Evolutionary conservation across 2,797 vertebrate species (phyloP), one percentile per base, ranked within the genome.

Genomic region (Acipenser transmontanus): DNA sequence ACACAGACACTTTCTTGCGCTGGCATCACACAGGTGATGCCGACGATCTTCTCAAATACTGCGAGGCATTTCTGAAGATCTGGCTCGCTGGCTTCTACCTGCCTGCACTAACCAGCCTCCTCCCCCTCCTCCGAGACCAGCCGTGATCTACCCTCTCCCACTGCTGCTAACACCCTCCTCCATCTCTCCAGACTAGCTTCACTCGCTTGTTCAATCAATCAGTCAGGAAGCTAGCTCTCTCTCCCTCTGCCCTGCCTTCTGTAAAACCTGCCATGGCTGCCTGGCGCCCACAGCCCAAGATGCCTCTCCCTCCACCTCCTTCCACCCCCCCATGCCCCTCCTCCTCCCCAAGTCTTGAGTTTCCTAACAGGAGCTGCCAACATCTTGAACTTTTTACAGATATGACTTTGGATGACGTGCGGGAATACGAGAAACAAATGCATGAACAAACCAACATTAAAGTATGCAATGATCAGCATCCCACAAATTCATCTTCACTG

Each of bases 371-470:
- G 83, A 85, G 77, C 88, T 86, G 82, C 82, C 89, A 86, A 88
- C 84, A 67, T 91, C 83, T 94, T 89, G 87, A 87, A 81, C 92
- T 89, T 91, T 91, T 95, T 98, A 84, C 95, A 99, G 96, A 96
- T 97, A 98, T 98, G 96, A 91, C 91, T 89, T 92, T 96, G 92
- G 96, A 97, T 84, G 96, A 99, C 86, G 96, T 98, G 84, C 94
- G 95, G 84, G 86, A 96, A 83, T 99, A 93, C 88, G 95, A 98
- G 93, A 95, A 85, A 92, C 91, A 93, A 89, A 99, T 98, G 95
- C 93, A 99, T 91, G 95, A 95, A 91, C 92, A 98, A 96, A 99
- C 95, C 91, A 99, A 99, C 94, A 95, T 96, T 92, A 98, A 98
- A 93, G 95, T 99, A 92, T 97, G 94, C 91, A 89, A 88, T 89